These are phyloP conservation scores for Entomyzon cyanotis DNA, from an alignment of 2,113 vertebrate species.

Conservation along the genomic window DNA sequence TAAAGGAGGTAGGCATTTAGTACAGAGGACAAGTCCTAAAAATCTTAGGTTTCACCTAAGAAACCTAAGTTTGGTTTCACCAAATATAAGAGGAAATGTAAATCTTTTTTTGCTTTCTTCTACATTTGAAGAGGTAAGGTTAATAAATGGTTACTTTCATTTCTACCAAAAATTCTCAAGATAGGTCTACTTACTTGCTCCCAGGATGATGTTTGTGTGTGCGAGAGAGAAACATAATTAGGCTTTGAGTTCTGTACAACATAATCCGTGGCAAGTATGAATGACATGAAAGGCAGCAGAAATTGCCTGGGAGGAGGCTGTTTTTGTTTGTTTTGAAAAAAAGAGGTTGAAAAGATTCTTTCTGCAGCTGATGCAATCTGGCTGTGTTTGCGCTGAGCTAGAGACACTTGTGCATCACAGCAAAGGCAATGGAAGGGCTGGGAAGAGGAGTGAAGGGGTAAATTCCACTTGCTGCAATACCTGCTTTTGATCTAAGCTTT, in stretches of 20 bases:
- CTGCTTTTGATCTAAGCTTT: conserved; percentile 60
- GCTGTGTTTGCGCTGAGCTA: conserved; percentile 39
- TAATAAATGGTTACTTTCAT: conserved; percentile 26
- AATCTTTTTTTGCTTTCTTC: not conserved
- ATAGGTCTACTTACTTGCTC: conserved; percentile 24
- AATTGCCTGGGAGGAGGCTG: conserved; percentile 66
- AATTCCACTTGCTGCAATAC: conserved; percentile 52
- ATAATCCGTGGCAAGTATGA: conserved; percentile 56
- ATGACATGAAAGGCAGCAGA: conserved; percentile 64
- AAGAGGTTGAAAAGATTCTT: conserved; percentile 60
- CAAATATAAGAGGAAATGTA: not conserved
- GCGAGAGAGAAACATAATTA: conserved; percentile 28
- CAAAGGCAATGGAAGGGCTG: not conserved
- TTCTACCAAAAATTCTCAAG: not conserved
- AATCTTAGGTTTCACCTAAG: not conserved
- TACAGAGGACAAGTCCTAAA: not conserved
- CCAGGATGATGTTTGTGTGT: conserved; percentile 48
- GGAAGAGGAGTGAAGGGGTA: conserved; percentile 29
- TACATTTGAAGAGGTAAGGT: not conserved
- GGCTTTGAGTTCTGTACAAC: conserved; percentile 65
- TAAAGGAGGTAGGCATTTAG: not conserved
- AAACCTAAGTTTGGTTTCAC: not conserved
- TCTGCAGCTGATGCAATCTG: conserved; percentile 56
- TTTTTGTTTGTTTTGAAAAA: conserved; percentile 64
- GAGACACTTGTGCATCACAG: conserved; percentile 28